These are phyloP conservation scores for Plagodis pulveraria DNA, from an alignment of 2,888 invertebrate species.

Conservation along the genomic window DNA sequence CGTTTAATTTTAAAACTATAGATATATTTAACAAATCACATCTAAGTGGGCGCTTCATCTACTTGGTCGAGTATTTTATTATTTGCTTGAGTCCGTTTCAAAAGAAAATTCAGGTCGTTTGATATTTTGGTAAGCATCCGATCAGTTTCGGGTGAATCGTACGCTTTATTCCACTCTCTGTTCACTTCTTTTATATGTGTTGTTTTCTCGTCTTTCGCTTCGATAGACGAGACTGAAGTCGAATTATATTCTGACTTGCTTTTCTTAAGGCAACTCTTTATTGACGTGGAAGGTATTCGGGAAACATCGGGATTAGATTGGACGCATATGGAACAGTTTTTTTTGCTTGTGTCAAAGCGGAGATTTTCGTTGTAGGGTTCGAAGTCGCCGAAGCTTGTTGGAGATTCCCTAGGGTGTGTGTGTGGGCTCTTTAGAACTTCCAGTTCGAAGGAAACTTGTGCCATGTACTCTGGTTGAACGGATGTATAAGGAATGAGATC, in stretches of 20 bases:
- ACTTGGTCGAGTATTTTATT: constrained; percentile 61
- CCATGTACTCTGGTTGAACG: constrained; percentile 61
- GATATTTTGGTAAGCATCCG: constrained; percentile 92
- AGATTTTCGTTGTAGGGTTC: constrained; percentile 61
- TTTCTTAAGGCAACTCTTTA: constrained; percentile 79
- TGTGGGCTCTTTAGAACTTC: constrained; percentile 65
- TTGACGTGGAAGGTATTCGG: constrained; percentile 66
- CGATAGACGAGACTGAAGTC: constrained; percentile 70
- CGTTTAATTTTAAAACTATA: constrained; percentile 40
- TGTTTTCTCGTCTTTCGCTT: constrained; percentile 53
- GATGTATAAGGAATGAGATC: constrained; percentile 69
- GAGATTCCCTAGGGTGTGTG: constrained; percentile 50
- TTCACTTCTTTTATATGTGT: constrained; percentile 71
- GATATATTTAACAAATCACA: constrained; percentile 22
- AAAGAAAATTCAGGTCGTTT: constrained; percentile 92
- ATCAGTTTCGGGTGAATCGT: constrained; percentile 74
- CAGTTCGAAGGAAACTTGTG: constrained; percentile 85
- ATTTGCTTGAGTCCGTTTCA: constrained; percentile 86
- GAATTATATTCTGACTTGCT: constrained; percentile 59
- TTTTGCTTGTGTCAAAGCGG: constrained; percentile 62
- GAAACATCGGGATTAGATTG: constrained; percentile 75
- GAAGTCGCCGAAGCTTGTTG: constrained; percentile 66
- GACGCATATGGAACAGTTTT: constrained; percentile 71
- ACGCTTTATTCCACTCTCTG: constrained; percentile 68
- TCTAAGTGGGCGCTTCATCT: constrained; percentile 74